Conservation (phyloP, 1,140 invertebrate species). For the Goniozus legneri region DNA sequence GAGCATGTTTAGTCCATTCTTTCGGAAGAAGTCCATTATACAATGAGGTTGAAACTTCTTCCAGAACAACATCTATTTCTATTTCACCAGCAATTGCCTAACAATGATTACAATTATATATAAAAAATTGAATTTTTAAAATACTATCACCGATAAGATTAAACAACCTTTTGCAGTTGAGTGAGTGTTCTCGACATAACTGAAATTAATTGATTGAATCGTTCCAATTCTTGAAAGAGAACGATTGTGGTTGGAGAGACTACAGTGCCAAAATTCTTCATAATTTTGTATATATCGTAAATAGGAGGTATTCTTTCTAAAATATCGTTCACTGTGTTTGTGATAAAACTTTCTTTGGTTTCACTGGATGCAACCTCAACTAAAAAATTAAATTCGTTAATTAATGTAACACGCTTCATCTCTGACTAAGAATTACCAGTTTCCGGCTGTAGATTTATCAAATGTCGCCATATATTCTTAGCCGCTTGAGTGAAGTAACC, state of each 20-base stretch:
- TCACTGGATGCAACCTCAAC: constrained; percentile 52
- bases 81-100: constrained; percentile 84
- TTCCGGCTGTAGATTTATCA: constrained; percentile 85
- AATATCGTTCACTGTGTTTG: constrained; percentile 73
- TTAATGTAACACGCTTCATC: neutral
- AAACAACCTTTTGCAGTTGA: constrained; percentile 66
- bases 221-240: constrained; percentile 82
- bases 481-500: constrained; percentile 83
- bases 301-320: constrained; percentile 68
- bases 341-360: constrained; percentile 78
- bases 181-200: constrained; percentile 69
- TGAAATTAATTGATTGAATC: constrained; percentile 77
- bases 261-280: constrained; percentile 70
- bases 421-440: constrained; percentile 57
- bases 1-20: constrained; percentile 78
- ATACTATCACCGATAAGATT: constrained; percentile 13
- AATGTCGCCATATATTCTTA: constrained; percentile 76
- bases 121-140: neutral
- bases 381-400: constrained; percentile 9
- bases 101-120: neutral
- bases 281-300: constrained; percentile 76
- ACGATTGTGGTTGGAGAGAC: constrained; percentile 81
- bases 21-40: constrained; percentile 80
- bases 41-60: constrained; percentile 75
- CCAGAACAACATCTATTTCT: constrained; percentile 80